These are phyloP conservation scores for Eurytoma adleriae DNA, from an alignment of 2,888 invertebrate species.

Conservation along the genomic window DNA sequence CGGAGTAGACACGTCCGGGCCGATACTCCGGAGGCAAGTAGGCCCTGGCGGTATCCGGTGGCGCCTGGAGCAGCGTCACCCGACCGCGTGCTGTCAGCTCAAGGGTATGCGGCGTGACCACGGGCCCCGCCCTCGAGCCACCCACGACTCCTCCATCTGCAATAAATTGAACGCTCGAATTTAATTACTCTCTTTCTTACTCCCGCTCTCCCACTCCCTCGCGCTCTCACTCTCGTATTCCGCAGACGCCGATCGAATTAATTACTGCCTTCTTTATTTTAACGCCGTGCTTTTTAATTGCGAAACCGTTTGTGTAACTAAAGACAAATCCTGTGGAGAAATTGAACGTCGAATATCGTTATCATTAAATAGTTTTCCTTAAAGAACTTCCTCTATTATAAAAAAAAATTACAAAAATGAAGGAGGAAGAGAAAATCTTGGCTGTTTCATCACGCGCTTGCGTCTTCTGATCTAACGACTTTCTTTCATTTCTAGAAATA, in stretches of 20 bases:
- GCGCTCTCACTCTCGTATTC: not conserved
- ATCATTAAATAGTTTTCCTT: no score
- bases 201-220: not conserved
- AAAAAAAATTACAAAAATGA: conserved; percentile 19
- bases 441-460: not conserved
- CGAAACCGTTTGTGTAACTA: not conserved
- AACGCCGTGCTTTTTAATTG: conserved; percentile 36
- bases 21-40: conserved; percentile 80
- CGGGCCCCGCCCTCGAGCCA: conserved; percentile 76
- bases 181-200: conserved; percentile 55
- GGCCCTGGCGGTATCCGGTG: conserved; percentile 74
- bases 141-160: conserved; percentile 74
- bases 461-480: not conserved
- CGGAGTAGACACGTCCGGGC: conserved; percentile 76
- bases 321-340: not conserved
- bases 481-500: conserved; percentile 3
- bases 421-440: conserved; percentile 20
- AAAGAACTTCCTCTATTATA: no score
- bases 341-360: not conserved
- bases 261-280: conserved; percentile 21
- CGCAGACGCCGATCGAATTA: conserved; percentile 16
- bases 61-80: conserved; percentile 74
- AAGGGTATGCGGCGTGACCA: conserved; percentile 78
- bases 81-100: conserved; percentile 79
- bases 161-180: conserved; percentile 62